Conservation (phyloP, 2,797 vertebrate genomes). For the Ctenosaura bakeri region DNA sequence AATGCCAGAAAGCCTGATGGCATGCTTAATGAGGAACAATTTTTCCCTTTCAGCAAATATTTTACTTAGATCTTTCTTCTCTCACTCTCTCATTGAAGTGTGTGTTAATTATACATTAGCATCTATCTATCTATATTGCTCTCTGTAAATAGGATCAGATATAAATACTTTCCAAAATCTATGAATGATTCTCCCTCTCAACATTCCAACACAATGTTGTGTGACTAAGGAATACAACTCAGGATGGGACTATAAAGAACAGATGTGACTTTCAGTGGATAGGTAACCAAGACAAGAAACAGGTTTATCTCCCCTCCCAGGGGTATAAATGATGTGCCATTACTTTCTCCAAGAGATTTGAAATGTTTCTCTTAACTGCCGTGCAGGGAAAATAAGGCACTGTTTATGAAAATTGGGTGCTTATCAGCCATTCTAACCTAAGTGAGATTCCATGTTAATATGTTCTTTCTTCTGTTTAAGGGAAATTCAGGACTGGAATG, state of each 20-base stretch:
- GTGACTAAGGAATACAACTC: neutral
- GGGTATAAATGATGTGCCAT: neutral
- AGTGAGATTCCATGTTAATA: neutral
- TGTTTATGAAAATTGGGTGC: neutral
- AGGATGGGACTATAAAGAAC: neutral
- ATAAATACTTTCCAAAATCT: neutral
- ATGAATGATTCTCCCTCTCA: neutral
- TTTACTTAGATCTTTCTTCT: slow-evolving; percentile 33
- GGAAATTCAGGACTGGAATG: neutral
- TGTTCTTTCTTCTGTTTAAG: neutral
- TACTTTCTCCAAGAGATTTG: neutral
- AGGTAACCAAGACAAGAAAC: no score
- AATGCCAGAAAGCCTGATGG: slow-evolving; percentile 11
- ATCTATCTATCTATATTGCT: neutral
- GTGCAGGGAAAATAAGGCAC: neutral
- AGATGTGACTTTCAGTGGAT: neutral
- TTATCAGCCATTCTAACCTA: neutral
- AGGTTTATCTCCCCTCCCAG: neutral
- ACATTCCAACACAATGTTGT: neutral
- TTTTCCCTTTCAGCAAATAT: slow-evolving; percentile 7
- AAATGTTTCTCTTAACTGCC: neutral
- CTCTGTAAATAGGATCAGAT: neutral
- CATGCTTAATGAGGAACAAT: neutral
- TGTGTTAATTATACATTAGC: neutral
- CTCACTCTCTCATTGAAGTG: slow-evolving; percentile 3